These are phyloP conservation scores for Pantherophis guttatus DNA, from an alignment of 2,113 vertebrate genomes.

Conservation along the genomic window DNA sequence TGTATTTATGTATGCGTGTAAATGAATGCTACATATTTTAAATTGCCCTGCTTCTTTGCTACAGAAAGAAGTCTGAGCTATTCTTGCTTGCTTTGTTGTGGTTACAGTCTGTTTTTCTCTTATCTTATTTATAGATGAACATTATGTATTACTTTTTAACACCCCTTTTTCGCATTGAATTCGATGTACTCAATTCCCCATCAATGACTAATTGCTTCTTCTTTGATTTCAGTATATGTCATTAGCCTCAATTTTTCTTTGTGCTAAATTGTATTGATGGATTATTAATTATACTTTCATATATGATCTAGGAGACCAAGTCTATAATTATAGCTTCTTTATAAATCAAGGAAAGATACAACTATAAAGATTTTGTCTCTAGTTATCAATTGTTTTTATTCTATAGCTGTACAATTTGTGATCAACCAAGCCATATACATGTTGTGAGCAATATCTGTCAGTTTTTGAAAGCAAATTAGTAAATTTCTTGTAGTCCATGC, in stretches of 20 bases:
- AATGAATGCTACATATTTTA: neutral
- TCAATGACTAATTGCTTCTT: neutral
- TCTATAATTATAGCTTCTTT: neutral
- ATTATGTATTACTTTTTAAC: neutral
- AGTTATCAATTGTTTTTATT: neutral
- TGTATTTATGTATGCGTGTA: neutral
- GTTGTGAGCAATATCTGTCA: neutral
- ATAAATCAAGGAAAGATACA: neutral
- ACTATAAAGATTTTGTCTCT: neutral
- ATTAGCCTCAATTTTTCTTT: neutral
- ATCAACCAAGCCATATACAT: neutral
- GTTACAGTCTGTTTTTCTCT: neutral
- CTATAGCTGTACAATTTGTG: neutral
- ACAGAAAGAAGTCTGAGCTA: neutral
- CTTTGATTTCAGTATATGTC: neutral
- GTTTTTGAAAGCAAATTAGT: neutral
- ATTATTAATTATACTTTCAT: neutral
- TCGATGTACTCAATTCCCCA: neutral
- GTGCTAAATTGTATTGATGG: neutral
- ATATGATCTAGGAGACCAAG: neutral
- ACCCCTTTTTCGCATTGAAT: neutral
- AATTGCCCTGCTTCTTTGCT: neutral
- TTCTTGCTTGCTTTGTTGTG: neutral
- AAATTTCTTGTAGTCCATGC: neutral
- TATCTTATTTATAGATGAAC: neutral